Evolutionary conservation across 2,113 vertebrate species (phyloP), one percentile per base, ranked within the genome.

Genomic region (Megaceryle torquata): DNA sequence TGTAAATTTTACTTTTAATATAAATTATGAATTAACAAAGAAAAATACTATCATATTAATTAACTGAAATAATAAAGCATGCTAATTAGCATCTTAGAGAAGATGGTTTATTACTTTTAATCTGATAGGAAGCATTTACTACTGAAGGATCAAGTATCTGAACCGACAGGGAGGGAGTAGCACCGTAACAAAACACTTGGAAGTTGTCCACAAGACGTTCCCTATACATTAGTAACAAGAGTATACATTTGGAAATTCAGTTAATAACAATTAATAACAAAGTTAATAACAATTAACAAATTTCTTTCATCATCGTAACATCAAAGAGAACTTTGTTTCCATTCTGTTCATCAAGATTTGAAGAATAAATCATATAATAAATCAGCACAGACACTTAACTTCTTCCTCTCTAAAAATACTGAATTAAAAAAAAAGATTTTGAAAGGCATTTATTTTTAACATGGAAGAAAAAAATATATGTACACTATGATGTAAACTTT

Each of bases 121-220:
- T 95, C 94, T 86, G 86, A 90, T 80, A 97, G 78, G 81, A 96
- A 93, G 68, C 94, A 95, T 88, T 94, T 93, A 95, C 86, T 87
- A 29, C 76, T 82, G 70, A 46, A 70, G 68, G 96, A 96, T 98
- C 98, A 93, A 91, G 88, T 98, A 78, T 97, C 97, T 90, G 78
- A 95, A 88, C 31, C 86, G 44, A 44, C 5, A 72, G 33, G 14
- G 46, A 95, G 84, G 70, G 46, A 93, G 74, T 6, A 89, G 56
- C 33, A 79, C 54, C 79, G 88, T 89, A 96, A 96, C 96, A 96
- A 97, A 96, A 93, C 94, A 95, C 60, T 91, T 97, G 93, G 93
- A 96, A 95, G 53, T 24, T 31, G 53, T 93, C 94, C 97, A 96
- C 57, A 63, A 53, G 78, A 65, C 53, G 63, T 72, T 60, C 43